Evolutionary conservation across 2,888 invertebrate species (phyloP).

Genomic region (Lasiommata megera): DNA sequence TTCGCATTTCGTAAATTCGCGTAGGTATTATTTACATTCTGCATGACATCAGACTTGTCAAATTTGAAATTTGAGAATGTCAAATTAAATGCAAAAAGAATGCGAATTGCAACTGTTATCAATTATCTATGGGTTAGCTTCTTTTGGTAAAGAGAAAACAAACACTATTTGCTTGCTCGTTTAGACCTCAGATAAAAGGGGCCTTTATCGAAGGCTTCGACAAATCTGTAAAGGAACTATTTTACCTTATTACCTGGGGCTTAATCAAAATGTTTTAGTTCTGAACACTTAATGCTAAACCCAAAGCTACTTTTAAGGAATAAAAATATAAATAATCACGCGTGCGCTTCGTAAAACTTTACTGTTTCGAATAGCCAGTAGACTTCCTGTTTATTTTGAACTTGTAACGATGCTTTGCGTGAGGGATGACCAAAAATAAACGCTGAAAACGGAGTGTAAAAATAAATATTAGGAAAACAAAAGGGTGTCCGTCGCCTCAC

Average conservation of each 20-base stretch:
- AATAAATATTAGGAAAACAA: conserved; percentile 16
- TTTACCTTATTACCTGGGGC: no score
- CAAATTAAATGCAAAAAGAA: not conserved
- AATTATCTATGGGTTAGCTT: not conserved
- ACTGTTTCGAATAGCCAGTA: not conserved
- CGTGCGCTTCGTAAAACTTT: not conserved
- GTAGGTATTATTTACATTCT: not conserved
- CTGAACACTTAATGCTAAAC: not conserved
- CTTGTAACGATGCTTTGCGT: conserved; percentile 20
- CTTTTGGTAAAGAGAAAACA: not conserved
- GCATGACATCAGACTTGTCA: not conserved
- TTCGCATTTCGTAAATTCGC: not conserved
- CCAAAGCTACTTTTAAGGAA: not conserved
- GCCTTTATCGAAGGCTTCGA: not conserved
- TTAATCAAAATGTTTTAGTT: not conserved
- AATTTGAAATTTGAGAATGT: not conserved
- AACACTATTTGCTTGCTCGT: not conserved
- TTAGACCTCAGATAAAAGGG: not conserved
- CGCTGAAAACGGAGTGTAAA: not conserved
- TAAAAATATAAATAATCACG: not conserved
- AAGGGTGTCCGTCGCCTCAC: not conserved
- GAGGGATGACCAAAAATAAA: conserved; percentile 30
- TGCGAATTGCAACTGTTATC: not conserved
- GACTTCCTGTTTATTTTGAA: conserved; percentile 28
- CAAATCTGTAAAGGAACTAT: not conserved